Evolutionary conservation across 2,888 invertebrate species (phyloP), one percentile per base, ranked within the genome.

Genomic region (Erynnis tages): DNA sequence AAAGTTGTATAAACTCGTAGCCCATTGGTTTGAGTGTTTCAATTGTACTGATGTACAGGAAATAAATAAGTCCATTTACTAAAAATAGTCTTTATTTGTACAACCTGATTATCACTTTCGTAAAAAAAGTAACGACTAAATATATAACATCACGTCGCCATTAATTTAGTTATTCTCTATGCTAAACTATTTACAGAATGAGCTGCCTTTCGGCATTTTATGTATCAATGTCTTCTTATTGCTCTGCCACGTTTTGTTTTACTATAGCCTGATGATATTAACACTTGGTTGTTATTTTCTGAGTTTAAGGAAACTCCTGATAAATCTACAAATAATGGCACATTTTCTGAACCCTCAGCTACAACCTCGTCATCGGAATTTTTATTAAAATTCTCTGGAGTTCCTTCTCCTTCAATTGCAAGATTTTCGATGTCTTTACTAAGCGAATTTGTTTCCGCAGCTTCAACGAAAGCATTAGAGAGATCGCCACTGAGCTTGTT

Each of bases 401-500:
- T 76, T 32, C 91, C 91, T 56, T 90, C 87, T 46, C 90, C 90
- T 67, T 86, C 83, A 43, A 91, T 88, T 14, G 90, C 91, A 19
- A 92, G 80, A 60, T 91, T 89, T 64, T 92, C 92, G 57, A 92
- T 83, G 59, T 93, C 93, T 77, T 92, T 91, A 59, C 92, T 92
- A 38, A 91, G 82, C 5, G 95, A 93, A 78, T 96, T 96, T 61
- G 94, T 95, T 82, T 96, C 96, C 14, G 96, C 96, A 35, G 96
- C 96, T 70, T 95, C 94, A 1, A 96, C 96, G 66, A 96, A 96
- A 27, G 96, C 95, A 44, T 93, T 92, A 2, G 96, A 96, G 44
- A 96, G 86, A 67, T 96, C 96, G 1, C 96, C 96, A 60, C 92
- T 93, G 14, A 96, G 83, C 79, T 94, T 95, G 76, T 92, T 96